Evolutionary conservation across 35 echinoderm and acorn worm genomes (phyloP), one percentile per base, ranked within the genome.

Genomic region (Eucidaris tribuloides): DNA sequence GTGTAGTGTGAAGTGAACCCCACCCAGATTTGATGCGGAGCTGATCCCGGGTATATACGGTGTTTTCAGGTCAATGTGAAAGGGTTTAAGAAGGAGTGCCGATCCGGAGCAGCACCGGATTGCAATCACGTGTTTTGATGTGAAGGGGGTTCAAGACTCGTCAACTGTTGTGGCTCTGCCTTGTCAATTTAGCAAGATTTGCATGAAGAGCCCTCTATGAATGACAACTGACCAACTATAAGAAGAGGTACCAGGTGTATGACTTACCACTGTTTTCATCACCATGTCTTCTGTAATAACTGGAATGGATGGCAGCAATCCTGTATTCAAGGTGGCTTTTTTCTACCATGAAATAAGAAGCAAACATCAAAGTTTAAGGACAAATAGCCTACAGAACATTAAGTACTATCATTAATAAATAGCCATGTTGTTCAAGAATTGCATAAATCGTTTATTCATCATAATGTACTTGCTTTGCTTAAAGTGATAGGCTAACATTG

Each of bases 241-340:
- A 7, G 4, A 7, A 2, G 38, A 74, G 35, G 38, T 74, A 74
- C 68, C 24, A n/a, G 68, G 35, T 3, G 2, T 40, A 74, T n/a
- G n/a, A n/a, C n/a, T n/a, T n/a, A n/a, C n/a, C n/a, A n/a, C n/a
- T n/a, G n/a, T n/a, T n/a, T n/a, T 74, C 68, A 74, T 15, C n/a
- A 44, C 5, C 15, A 32, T 74, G 68, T 36, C 68, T 74, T 40
- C 44, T 6, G 40, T 74, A 74, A 22, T 74, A 74, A 4, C 68
- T 36, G 29, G 68, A 17, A 42, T 74, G 38, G n/a, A 74, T 74
- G 68, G 68, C 68, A 35, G 68, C 38, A 42, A 74, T 74, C n/a
- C 41, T 74, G 40, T 74, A 36, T 40, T 74, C 68, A 33, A 74
- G 41, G 44, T 35, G 37, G 20, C 68, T 41, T 74, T 74, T 74